Base-by-base conservation (phyloP, 2,797 vertebrate species). In the Clarias platycephalus region DNA sequence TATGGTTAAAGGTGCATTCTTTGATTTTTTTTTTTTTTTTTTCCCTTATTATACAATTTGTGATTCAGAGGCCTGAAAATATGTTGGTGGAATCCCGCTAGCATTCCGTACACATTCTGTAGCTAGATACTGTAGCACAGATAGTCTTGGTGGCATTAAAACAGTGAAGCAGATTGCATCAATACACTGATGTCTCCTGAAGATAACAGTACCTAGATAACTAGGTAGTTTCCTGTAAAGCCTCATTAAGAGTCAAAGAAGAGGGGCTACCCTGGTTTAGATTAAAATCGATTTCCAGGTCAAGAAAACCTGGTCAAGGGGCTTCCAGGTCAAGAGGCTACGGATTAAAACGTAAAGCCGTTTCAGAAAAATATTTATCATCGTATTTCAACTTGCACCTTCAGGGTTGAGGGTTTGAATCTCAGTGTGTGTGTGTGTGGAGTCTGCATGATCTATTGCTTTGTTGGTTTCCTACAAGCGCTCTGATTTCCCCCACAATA, bases 1-100 rank as follows among this genome's bases (percentile, higher is more conserved):
- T n/a, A 37, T 64, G 9, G 62, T 77, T 84, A 63, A 83, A 72
- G 49, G 10, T 77, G 57, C 57, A 83, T 63, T n/a, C 63, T n/a
- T 82, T 71, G 49, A 71, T 31, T 9, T 0, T 67, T 67, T 60
- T 63, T 49, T 60, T 83, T 6, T n/a, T 68, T 81, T 22, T 9
- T n/a, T n/a, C n/a, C 18, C 12, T 20, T 55, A 58, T 22, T 22
- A 68, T 60, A 26, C 64, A 67, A 37, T 68, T 55, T 81, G 57
- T 64, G 28, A 76, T n/a, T 66, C 12, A n/a, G n/a, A 12, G 26
- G 57, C 72, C 37, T 62, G 72, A 82, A 49, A 82, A 57, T 68
- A 60, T 77, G 40, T 53, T 76, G 53, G 53, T 60, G 63, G 63
- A 76, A 81, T 81, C 75, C 15, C 16, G 22, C 16, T 26, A 31